A percentile compares a stretch with the other conserved stretches of the same genome.
Conservation (phyloP, 2,888 invertebrate genomes). For the Sesia bembeciformis region DNA sequence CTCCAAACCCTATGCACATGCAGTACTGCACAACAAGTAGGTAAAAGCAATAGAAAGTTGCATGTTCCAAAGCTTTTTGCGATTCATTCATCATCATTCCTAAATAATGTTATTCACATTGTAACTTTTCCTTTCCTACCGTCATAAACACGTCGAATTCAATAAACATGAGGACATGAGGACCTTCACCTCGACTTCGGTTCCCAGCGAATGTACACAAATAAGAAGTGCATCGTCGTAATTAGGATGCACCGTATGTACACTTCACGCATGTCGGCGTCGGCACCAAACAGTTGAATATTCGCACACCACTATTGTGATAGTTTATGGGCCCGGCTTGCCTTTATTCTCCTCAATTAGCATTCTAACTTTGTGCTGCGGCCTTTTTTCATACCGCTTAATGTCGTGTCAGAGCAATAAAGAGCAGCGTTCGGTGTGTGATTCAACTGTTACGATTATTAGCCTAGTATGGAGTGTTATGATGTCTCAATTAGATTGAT, state of each 20-base stretch:
- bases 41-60: neutral
- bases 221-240: constrained; percentile 42
- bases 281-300: constrained; percentile 60
- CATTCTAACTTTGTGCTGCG: constrained; percentile 64
- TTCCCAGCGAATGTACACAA: constrained; percentile 18
- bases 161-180: constrained; percentile 6
- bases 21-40: too few species aligned
- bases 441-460: constrained; percentile 41
- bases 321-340: constrained; percentile 67
- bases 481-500: constrained; percentile 26
- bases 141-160: neutral
- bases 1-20: too few species aligned
- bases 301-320: constrained; percentile 70
- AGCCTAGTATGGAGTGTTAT: constrained; percentile 21
- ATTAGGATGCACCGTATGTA: constrained; percentile 59
- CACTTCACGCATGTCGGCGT: constrained; percentile 47
- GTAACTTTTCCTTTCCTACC: neutral
- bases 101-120: neutral
- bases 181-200: constrained; percentile 25
- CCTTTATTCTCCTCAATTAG: constrained; percentile 64
- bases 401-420: constrained; percentile 63
- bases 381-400: constrained; percentile 65
- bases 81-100: neutral
- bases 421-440: constrained; percentile 22
- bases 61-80: neutral